Conservation (phyloP, 2,797 vertebrate genomes). For the Labeo calbasu region DNA sequence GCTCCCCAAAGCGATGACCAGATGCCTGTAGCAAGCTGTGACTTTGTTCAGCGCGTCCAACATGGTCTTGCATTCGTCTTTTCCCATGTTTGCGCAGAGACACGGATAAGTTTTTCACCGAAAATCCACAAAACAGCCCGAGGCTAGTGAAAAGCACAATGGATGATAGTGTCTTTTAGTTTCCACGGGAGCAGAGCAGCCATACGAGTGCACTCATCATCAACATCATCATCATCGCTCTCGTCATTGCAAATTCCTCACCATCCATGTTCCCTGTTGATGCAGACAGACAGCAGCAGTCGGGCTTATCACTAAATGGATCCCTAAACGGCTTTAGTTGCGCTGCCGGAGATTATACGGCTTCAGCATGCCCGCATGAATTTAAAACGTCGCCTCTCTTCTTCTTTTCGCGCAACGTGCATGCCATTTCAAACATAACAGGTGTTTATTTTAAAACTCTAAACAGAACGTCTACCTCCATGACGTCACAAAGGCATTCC, state of each 20-base stretch:
- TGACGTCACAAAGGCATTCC: conserved; percentile 48
- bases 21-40: conserved; percentile 92
- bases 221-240: conserved; percentile 46
- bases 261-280: conserved; percentile 73
- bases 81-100: conserved; percentile 78
- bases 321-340: conserved; percentile 75
- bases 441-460: conserved; percentile 43
- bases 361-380: conserved; percentile 47
- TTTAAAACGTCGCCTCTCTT: conserved; percentile 34
- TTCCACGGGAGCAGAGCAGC: conserved; percentile 61
- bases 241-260: conserved; percentile 70
- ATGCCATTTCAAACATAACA: conserved; percentile 36
- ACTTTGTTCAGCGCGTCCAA: conserved; percentile 94
- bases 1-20: conserved; percentile 93
- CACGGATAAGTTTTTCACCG: background rate
- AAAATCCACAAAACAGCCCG: conserved; percentile 28
- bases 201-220: conserved; percentile 69
- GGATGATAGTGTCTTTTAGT: conserved; percentile 37
- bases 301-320: conserved; percentile 76
- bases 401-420: conserved; percentile 31
- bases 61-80: conserved; percentile 94
- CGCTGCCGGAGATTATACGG: conserved; percentile 67
- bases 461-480: conserved; percentile 24
- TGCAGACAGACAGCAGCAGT: conserved; percentile 53
- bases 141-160: conserved; percentile 42